These are phyloP conservation scores for Dyspetes luteomarginatus DNA, from an alignment of 2,888 invertebrate species.

Conservation along the genomic window DNA sequence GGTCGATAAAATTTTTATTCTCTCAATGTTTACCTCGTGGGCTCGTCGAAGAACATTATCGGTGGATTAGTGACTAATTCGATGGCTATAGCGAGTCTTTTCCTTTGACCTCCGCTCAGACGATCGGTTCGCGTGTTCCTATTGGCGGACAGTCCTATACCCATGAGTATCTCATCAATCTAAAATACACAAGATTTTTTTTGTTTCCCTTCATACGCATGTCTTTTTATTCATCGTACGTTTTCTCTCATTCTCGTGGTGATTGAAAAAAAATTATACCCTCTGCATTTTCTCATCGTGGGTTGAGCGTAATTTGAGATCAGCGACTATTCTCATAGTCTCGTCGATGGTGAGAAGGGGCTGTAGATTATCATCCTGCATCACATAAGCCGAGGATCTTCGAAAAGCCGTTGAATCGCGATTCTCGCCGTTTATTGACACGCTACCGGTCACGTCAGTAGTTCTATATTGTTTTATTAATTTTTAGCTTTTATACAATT, in stretches of 20 bases:
- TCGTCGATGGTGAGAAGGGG: conserved; percentile 93
- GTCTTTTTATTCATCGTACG: no score
- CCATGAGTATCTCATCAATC: conserved; percentile 92
- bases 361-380: conserved; percentile 93
- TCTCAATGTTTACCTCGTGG: conserved; percentile 91
- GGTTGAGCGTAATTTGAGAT: conserved; percentile 91
- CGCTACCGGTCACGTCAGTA: conserved; percentile 86
- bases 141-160: conserved; percentile 89
- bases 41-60: conserved; percentile 97
- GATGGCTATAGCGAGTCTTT: conserved; percentile 94
- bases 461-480: conserved; percentile 79
- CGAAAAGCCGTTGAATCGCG: conserved; percentile 87
- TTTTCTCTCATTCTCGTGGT: no score
- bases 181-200: conserved; percentile 79
- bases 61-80: conserved; percentile 96
- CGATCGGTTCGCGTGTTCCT: conserved; percentile 88
- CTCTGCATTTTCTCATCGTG: conserved; percentile 87
- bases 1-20: no score
- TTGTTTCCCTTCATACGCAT: no score
- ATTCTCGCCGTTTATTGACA: conserved; percentile 89
- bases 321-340: conserved; percentile 93
- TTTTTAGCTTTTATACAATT: no score
- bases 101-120: conserved; percentile 95
- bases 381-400: conserved; percentile 89
- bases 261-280: conserved; percentile 86